These are phyloP conservation scores for Paedocypris sp. DNA, from an alignment of 2,113 vertebrate species.

Conservation along the genomic window DNA sequence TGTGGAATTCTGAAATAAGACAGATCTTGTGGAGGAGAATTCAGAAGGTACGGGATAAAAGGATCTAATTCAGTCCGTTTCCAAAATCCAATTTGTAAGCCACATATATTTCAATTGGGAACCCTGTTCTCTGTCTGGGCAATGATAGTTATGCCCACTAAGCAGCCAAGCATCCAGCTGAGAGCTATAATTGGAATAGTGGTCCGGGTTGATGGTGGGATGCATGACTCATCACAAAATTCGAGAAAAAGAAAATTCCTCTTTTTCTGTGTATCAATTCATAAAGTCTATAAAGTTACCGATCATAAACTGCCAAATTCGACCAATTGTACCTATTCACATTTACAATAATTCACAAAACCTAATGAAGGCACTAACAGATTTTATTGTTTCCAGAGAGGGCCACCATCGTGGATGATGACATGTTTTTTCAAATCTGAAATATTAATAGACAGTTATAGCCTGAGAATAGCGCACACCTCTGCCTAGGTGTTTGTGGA, in stretches of 20 bases:
- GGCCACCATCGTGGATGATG: background rate
- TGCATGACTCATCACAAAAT: conserved; percentile 2
- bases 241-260: too few species aligned
- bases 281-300: too few species aligned
- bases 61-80: background rate
- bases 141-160: background rate
- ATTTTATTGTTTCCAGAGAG: background rate
- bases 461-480: background rate
- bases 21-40: too few species aligned
- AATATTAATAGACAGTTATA: conserved; percentile 11
- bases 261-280: too few species aligned
- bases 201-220: background rate
- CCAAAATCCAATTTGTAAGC: conserved; percentile 41
- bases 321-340: too few species aligned
- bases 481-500: conserved; percentile 19
- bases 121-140: conserved; percentile 36
- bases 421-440: background rate
- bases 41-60: too few species aligned
- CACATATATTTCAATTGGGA: conserved; percentile 24
- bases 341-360: too few species aligned
- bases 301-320: too few species aligned
- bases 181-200: background rate
- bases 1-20: too few species aligned
- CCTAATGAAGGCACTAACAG: too few species aligned
- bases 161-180: background rate